These are phyloP conservation scores for Agapostemon virescens DNA, from an alignment of 2,888 invertebrate species.

Conservation along the genomic window DNA sequence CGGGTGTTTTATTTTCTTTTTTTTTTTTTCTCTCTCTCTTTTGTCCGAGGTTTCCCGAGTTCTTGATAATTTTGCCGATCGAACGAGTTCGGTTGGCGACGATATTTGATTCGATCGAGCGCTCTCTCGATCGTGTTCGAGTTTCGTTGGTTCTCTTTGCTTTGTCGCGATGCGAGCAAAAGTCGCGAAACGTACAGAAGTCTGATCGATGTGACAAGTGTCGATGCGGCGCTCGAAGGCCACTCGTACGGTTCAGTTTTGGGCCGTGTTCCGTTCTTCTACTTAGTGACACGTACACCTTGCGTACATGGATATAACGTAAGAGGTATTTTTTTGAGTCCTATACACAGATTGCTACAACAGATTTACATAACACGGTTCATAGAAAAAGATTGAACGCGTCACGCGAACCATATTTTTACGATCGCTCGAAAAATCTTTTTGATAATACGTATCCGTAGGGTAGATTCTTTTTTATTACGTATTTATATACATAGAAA, in stretches of 20 bases:
- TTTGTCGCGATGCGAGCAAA: neutral
- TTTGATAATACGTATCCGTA: conserved; percentile 66
- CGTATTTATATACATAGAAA: conserved; percentile 46
- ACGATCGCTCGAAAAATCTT: conserved; percentile 63
- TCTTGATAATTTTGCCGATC: neutral
- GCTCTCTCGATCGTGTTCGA: neutral
- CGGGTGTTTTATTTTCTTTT: neutral
- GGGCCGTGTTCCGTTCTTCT: conserved; percentile 69
- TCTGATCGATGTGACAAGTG: conserved; percentile 1
- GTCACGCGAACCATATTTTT: conserved; percentile 65
- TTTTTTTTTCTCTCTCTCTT: no score
- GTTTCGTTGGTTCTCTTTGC: neutral
- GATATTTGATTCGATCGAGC: neutral
- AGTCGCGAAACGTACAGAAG: neutral
- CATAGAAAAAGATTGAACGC: conserved; percentile 58
- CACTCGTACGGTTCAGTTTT: conserved; percentile 64
- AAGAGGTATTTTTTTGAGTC: conserved; percentile 63
- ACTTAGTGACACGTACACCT: conserved; percentile 67
- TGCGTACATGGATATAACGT: conserved; percentile 60
- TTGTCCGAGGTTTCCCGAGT: neutral
- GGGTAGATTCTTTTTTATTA: conserved; percentile 69
- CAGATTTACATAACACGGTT: conserved; percentile 63
- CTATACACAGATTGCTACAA: conserved; percentile 64
- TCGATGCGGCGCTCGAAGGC: conserved; percentile 65
- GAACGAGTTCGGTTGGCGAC: neutral